Base-by-base conservation (phyloP, 2,113 vertebrate species). In the Eira barbara region DNA sequence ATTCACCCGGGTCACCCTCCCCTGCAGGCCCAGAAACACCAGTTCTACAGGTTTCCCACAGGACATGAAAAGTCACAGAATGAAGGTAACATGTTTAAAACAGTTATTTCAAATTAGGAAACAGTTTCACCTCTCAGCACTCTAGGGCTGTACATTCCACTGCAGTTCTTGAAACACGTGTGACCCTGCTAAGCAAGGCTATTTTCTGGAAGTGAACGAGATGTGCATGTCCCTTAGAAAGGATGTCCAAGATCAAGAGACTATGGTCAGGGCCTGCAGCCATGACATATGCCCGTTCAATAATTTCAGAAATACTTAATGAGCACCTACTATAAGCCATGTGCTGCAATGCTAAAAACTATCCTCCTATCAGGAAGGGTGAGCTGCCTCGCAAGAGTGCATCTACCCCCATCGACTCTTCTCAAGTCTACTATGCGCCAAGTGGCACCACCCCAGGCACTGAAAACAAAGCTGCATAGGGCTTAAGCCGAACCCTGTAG, bases 21-120 rank as follows among this genome's bases (percentile, higher is more conserved):
- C 52, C 65, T 6, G 25, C 83, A 80, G 92, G 73, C 83, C 96
- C 74, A 95, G 97, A 90, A 97, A 95, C 97, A 92, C 78, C 93
- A 86, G 96, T 96, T 57, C 63, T 55, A 92, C 96, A 76, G 89
- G 92, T 95, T 97, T 80, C 80, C 90, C 61, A 34, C 2, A 25
- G 71, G 79, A 81, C 65, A 39, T 31, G 1, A 55, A 55, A 87
- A 94, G 91, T 42, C 29, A 27, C 42, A 34, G 49, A 84, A 91
- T 7, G 3, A 89, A 65, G 83, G 57, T 8, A 18, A 52, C 12
- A 3, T 31, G 13, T 73, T 80, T 25, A 73, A 87, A 82, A 67
- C 84, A 96, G 45, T 65, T 65, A 88, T 13, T 86, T 80, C 84
- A 88, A 88, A 83, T 55, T 18, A 85, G 61, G 49, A 52, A 86